A percentile compares a stretch with the other conserved stretches of the same genome.
Conservation (phyloP, 2,113 vertebrate genomes). For the Silurus meridionalis region DNA sequence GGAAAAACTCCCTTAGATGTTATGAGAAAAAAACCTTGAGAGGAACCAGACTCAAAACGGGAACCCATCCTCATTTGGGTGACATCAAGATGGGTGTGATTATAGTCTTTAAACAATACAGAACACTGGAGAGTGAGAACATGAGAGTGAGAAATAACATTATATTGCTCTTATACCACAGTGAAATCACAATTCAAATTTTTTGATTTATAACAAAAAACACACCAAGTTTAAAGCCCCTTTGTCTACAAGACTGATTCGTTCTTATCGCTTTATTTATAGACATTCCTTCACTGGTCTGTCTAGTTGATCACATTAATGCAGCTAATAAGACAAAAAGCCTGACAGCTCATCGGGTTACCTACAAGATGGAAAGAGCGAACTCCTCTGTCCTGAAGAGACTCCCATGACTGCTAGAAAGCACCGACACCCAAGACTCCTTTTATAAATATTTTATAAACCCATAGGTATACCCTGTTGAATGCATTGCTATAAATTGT, state of each 20-base stretch:
- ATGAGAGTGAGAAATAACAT: too few relatives aligned
- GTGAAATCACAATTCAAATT: too few relatives aligned
- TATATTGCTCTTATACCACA: neutral
- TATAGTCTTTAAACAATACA: too few relatives aligned
- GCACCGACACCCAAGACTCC: neutral
- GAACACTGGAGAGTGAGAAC: too few relatives aligned
- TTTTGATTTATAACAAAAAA: neutral
- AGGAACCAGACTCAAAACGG: too few relatives aligned
- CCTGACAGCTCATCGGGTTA: neutral
- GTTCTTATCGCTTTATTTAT: neutral
- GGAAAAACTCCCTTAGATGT: too few relatives aligned
- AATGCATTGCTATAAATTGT: neutral
- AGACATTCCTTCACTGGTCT: neutral
- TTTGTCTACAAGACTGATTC: neutral
- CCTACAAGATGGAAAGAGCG: neutral
- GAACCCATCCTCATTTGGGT: too few relatives aligned
- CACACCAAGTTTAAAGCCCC: neutral
- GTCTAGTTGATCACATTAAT: neutral
- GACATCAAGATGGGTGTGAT: too few relatives aligned
- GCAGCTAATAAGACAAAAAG: neutral
- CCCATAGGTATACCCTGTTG: neutral
- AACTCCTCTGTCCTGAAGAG: neutral
- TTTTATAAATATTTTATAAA: conserved; percentile 2
- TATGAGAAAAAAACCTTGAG: too few relatives aligned
- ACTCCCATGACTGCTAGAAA: neutral